Conservation (phyloP, 2,888 invertebrate genomes). For the Leptothorax acervorum region DNA sequence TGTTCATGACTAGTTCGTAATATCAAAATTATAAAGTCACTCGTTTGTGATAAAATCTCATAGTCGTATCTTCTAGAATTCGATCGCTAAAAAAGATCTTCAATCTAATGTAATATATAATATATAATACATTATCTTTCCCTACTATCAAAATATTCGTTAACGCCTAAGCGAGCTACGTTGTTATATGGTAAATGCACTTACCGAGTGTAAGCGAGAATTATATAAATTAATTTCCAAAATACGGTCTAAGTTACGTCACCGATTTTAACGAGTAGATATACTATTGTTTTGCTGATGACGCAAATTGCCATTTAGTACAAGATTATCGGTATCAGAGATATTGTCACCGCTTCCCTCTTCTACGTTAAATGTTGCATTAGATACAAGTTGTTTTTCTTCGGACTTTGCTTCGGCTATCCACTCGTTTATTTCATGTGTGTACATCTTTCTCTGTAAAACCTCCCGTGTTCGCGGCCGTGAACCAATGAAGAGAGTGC, state of each 20-base stretch:
- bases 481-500: constrained; percentile 91
- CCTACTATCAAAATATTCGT: constrained; percentile 1
- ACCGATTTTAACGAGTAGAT: constrained; percentile 39
- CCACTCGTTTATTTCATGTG: constrained; percentile 91
- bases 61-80: constrained; percentile 3
- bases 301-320: constrained; percentile 70
- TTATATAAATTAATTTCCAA: constrained; percentile 28
- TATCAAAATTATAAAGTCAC: constrained; percentile 22
- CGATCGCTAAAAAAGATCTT: neutral
- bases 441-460: constrained; percentile 92
- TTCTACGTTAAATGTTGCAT: constrained; percentile 74
- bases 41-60: neutral
- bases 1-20: constrained; percentile 18
- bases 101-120: neutral
- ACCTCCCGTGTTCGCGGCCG: constrained; percentile 92
- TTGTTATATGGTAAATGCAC: constrained; percentile 7
- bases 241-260: constrained; percentile 56
- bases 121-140: neutral
- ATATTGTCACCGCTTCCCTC: constrained; percentile 67
- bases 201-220: neutral
- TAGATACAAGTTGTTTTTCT: constrained; percentile 82
- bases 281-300: constrained; percentile 60
- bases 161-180: neutral
- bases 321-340: constrained; percentile 72
- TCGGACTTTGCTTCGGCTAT: constrained; percentile 89